These are phyloP conservation scores for Rhadina sibilatrix DNA, from an alignment of 2,113 vertebrate genomes.

Conservation along the genomic window DNA sequence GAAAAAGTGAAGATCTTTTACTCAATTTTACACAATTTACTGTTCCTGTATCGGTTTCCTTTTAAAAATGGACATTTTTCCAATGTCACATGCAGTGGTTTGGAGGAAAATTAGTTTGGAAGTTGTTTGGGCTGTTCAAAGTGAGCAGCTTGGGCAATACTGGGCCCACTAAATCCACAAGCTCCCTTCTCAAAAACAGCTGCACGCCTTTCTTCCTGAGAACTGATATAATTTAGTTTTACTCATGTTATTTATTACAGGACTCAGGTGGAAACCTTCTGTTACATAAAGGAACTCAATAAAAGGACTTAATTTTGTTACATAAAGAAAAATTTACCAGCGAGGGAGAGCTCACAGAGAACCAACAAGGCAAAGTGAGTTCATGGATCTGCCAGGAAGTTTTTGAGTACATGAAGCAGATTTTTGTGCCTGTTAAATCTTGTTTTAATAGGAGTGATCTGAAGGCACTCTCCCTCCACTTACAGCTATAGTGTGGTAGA, in stretches of 20 bases:
- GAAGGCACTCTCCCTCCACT: not conserved
- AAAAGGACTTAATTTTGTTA: not conserved
- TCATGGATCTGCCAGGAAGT: not conserved
- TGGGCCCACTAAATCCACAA: not conserved
- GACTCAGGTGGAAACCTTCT: rapidly evolving
- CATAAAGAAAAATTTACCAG: not conserved
- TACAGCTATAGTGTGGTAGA: rapidly evolving
- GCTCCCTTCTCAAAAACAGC: not conserved
- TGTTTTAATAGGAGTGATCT: not conserved
- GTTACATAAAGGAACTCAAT: not conserved
- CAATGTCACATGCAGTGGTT: constrained; percentile 16
- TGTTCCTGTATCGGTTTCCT: not conserved
- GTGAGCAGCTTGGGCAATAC: not conserved
- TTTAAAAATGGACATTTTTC: constrained; percentile 42
- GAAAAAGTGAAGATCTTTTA: constrained; percentile 39
- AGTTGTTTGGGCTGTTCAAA: not conserved
- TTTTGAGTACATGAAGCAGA: not conserved
- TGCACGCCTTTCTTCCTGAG: not conserved
- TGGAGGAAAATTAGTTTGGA: constrained; percentile 2
- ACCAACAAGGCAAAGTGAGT: not conserved
- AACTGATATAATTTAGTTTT: not conserved
- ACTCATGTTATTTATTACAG: not conserved
- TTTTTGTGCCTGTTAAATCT: not conserved
- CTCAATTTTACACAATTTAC: constrained; percentile 67
- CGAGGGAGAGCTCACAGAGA: not conserved